phyloP scores from a whole-genome alignment of 1,140 invertebrate species.

The Sycophila sp. region DNA sequence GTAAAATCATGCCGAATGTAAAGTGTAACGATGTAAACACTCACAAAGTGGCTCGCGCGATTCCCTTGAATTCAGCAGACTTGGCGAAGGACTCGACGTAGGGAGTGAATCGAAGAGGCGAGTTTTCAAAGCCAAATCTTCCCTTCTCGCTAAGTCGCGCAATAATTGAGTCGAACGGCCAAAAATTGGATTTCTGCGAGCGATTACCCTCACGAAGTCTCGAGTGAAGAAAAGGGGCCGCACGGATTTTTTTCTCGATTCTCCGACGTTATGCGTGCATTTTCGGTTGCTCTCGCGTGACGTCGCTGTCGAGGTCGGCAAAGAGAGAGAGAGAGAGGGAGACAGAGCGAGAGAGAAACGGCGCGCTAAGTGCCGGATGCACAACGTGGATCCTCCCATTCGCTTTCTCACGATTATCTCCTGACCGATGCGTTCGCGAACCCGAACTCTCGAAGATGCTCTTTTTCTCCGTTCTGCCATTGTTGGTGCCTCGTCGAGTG shows the following conservation, averaged over 20 bases:
- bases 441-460: background rate
- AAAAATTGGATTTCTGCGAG: constrained; percentile 25
- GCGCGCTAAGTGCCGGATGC: constrained; percentile 44
- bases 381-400: constrained; percentile 37
- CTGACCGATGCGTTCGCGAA: background rate
- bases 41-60: background rate
- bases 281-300: constrained; percentile 34
- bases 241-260: constrained; percentile 32
- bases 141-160: background rate
- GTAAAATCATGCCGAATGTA: no score
- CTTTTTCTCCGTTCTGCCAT: background rate
- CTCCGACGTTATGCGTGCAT: constrained; percentile 27
- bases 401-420: constrained; percentile 43
- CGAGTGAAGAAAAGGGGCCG: constrained; percentile 36
- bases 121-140: background rate
- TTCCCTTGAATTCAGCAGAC: background rate
- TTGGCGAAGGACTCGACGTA: background rate
- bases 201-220: constrained; percentile 36
- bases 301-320: constrained; percentile 26
- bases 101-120: background rate
- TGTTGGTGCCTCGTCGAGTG: no score
- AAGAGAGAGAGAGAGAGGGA: no score
- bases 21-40: background rate
- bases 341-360: constrained; percentile 39
- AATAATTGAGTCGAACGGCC: constrained; percentile 22